Evolutionary conservation across 2,797 vertebrate species (phyloP).

Genomic region (Rhadinocentrus ornatus): DNA sequence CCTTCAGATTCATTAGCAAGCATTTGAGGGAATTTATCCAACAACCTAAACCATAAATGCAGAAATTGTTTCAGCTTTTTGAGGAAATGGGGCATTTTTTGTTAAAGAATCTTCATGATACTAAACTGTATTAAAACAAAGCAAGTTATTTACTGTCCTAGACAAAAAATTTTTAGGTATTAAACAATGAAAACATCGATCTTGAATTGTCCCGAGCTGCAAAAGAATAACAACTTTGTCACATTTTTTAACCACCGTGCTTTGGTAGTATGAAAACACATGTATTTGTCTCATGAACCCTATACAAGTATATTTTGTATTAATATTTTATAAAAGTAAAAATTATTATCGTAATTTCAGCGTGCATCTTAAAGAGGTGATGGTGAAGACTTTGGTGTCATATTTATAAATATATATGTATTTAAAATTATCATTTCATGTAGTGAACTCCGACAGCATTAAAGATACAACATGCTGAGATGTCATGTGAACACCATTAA

Average conservation of each 20-base stretch:
- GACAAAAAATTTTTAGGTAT: not conserved
- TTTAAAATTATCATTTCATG: not conserved
- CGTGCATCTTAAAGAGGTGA: too few relatives aligned
- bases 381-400: too few relatives aligned
- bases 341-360: too few relatives aligned
- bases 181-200: not conserved
- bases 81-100: not conserved
- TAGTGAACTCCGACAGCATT: conserved; percentile 12
- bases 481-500: conserved; percentile 42
- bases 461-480: conserved; percentile 11
- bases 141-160: not conserved
- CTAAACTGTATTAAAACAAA: not conserved
- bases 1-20: conserved; percentile 39
- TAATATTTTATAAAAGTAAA: not conserved
- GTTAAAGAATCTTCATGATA: not conserved
- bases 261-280: conserved; percentile 1
- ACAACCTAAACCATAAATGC: conserved; percentile 22
- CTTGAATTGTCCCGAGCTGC: not conserved
- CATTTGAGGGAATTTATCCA: conserved; percentile 19
- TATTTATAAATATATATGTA: not conserved
- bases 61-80: conserved; percentile 15
- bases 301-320: not conserved
- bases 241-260: not conserved
- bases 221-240: not conserved
- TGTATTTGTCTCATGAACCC: not conserved